Evolutionary conservation across 2,888 invertebrate genomes (phyloP), one percentile per base, ranked within the genome.

Genomic region (Philereme vetulata): DNA sequence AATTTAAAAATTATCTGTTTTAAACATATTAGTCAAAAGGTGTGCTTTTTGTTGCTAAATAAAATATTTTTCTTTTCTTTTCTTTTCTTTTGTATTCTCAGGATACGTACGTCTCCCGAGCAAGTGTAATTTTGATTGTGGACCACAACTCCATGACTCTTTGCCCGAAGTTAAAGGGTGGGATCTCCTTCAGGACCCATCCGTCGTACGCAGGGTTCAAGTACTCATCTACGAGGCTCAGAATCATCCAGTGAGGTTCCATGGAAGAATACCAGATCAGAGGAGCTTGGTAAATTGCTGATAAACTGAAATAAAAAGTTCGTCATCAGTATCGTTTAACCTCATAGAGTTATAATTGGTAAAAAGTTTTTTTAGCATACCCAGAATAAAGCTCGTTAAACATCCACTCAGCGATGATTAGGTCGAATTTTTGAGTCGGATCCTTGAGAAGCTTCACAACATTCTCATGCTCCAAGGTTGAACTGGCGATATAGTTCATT

Each of bases 141-240:
- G 7, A 49, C 69, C 71, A 74, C 4, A 88, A 65, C 53, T 82
- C 76, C 5, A 46, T 21, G 0, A 78, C 66, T 3, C 89, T 72
- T 54, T 84, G 74, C 4, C 4, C 10, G 42, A 89, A 87, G 0
- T 68, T 71, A 6, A 83, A 76, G 0, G 88, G 88, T 4, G 77
- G 68, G 0, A 71, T 3, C 10, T 68, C 69, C 0, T 53, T 5
- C 0, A 65, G 50, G 40, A 80, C 77, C 0, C 42, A 51, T 21
- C 74, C 59, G 0, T 72, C 71, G 51, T 84, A 85, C 0, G 85
- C 75, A 2, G 89, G 86, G 59, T 84, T 85, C 0, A 80, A 63
- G 0, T 60, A 40, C 44, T 80, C 80, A n/a, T 86, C 88, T 0
- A 88, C 69, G 21, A 84, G 60, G 5, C 68, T 57, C 10, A 84